Evolutionary conservation across 2,113 vertebrate species (phyloP), one percentile per base, ranked within the genome.

Genomic region (Plestiodon gilberti): DNA sequence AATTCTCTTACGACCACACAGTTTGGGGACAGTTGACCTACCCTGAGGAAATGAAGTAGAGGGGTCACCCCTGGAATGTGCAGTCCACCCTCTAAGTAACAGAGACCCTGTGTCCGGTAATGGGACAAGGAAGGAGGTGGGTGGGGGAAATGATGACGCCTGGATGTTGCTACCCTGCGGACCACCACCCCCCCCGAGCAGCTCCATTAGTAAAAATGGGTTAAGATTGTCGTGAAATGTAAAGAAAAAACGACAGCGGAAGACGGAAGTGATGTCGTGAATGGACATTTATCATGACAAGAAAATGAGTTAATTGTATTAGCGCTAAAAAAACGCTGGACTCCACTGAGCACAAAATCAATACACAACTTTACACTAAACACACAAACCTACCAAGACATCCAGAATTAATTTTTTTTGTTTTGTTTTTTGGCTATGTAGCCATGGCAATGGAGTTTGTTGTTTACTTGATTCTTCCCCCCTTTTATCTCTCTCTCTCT

Each of bases 361-460:
- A 88, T 88, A 88, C 87, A 88, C 87, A 88, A 88, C 87, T 88
- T 88, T 88, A 88, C 82, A 88, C 85, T 86, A 86, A 86, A 86
- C 87, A 84, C 87, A 88, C 67, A 88, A 87, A 84, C 82, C 87
- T 88, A 88, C 87, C 87, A 73, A 79, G 77, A 88, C 87, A 88
- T 79, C 84, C 87, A 88, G 67, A 48, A 18, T 69, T 85, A 17
- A 11, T 17, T 71, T 55, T 35, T 71, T 65, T 55, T 38, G 67
- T 2, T 75, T n/a, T 48, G 76, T 48, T 28, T 76, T 88, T 88
- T 88, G 78, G 67, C 82, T 84, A 88, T 23, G 73, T 87, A 87
- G 86, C 80, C 86, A 87, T 64, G 67, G 82, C 20, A 35, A 84
- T 80, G 82, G 82, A 84, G 69, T 62, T 30, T 48, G 43, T 76